Percentiles rank a stretch among this genome's conserved stretches.
Conservation (phyloP, 2,888 invertebrate genomes). For the Diadegma fenestrale region DNA sequence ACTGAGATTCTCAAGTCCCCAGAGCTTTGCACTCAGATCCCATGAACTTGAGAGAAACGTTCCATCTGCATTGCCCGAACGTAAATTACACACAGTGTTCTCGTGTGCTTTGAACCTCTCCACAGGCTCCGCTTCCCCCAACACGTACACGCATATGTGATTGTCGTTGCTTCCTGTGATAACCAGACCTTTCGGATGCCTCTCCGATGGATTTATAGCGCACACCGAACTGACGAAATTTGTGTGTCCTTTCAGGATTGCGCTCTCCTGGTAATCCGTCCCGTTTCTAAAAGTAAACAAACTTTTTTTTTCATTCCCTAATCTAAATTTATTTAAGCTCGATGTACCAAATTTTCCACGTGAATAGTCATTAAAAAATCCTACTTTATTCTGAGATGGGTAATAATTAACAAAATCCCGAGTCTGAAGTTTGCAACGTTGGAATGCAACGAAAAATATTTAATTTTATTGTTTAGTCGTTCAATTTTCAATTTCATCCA, state of each 20-base stretch:
- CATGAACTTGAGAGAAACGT: conserved; percentile 94
- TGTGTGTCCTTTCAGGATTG: conserved; percentile 91
- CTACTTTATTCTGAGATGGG: too few species aligned
- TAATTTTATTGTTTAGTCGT: too few species aligned
- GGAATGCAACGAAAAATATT: too few species aligned
- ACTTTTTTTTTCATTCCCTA: background rate
- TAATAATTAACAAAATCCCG: too few species aligned
- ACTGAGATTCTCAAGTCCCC: conserved; percentile 87
- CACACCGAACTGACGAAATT: conserved; percentile 95
- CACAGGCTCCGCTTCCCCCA: conserved; percentile 89
- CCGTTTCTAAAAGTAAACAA: conserved; percentile 85
- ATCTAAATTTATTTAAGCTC: too few species aligned
- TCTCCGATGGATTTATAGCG: conserved; percentile 89
- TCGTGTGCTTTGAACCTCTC: conserved; percentile 92
- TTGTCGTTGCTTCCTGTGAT: conserved; percentile 96
- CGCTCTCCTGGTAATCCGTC: conserved; percentile 88
- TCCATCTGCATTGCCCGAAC: conserved; percentile 84
- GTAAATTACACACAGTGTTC: conserved; percentile 89
- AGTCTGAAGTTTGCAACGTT: too few species aligned
- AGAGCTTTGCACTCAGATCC: conserved; percentile 95
- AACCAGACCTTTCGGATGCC: conserved; percentile 91
- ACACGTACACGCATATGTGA: conserved; percentile 91
- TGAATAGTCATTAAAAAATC: too few species aligned
- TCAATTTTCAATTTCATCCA: too few species aligned
- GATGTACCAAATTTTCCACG: too few species aligned